A percentile compares a stretch with the other conserved stretches of the same genome.
Evolutionary conservation across 2,797 vertebrate species (phyloP).

Genomic region (Vireo griseus): DNA sequence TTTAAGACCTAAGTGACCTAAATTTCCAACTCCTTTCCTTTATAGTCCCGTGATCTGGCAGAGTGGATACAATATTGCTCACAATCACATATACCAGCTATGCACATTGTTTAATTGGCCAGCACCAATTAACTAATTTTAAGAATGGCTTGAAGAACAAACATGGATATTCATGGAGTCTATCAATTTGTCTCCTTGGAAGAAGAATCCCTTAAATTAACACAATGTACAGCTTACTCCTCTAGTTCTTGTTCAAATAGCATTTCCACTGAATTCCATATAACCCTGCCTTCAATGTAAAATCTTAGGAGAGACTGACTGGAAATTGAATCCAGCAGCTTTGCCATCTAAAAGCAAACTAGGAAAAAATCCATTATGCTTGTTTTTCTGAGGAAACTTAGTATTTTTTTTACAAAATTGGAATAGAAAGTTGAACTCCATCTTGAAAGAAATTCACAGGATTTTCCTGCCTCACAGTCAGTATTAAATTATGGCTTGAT

Average conservation of each 20-base stretch:
- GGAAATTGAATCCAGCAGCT: background rate
- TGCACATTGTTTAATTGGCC: background rate
- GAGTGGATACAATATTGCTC: background rate
- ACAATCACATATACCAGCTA: background rate
- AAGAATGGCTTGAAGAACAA: background rate
- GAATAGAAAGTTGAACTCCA: background rate
- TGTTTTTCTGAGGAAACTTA: background rate
- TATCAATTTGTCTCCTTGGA: background rate
- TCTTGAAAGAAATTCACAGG: background rate
- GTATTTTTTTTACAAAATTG: background rate
- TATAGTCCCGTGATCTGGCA: background rate
- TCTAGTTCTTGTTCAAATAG: background rate
- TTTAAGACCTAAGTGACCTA: background rate
- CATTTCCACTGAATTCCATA: background rate
- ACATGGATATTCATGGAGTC: background rate
- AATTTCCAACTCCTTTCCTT: background rate
- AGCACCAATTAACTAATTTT: background rate
- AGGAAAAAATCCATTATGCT: background rate
- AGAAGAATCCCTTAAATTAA: background rate
- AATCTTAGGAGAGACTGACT: background rate
- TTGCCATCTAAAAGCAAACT: background rate
- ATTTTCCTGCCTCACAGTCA: background rate
- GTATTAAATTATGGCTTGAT: background rate
- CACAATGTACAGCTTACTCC: rapidly evolving
- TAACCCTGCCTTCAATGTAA: background rate